Evolutionary conservation across 2,797 vertebrate species (phyloP), one percentile per base, ranked within the genome.

Genomic region (Sus cebifrons): DNA sequence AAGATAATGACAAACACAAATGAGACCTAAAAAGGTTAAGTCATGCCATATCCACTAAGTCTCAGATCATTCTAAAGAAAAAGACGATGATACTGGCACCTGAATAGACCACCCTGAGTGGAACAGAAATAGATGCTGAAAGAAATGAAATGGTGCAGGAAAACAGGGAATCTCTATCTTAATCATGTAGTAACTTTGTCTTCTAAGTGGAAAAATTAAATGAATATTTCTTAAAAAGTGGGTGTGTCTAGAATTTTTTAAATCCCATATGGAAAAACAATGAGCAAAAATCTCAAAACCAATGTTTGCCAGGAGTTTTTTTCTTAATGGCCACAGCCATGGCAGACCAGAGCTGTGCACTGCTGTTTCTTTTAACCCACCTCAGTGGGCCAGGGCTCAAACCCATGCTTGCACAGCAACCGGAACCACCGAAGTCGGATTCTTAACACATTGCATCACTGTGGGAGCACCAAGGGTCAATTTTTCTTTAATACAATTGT

Each of bases 141-240:
- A 73, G 20, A 82, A 44, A 78, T 27, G 36, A 82, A 32, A 78
- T 27, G 36, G 11, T 73, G 27, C 25, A 65, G 8, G 82, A 93
- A 84, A 83, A 40, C 25, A n/a, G 25, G 23, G 25, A 8, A 68
- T 27, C 82, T 82, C 60, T 62, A 73, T 29, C 5, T 73, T 67
- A 67, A 60, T 77, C 2, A 3, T 81, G 20, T 64, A 94, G 65
- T 71, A 15, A 27, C 20, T 70, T 74, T 71, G 67, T 58, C 49
- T 91, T 91, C 49, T 60, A 52, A 68, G 29, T 90, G 85, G 40
- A 86, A 82, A 82, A 81, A n/a, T 25, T 32, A 65, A 56, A 56
- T 16, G 36, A 70, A 20, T 88, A 54, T 6, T 54, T 73, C 21
- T 49, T 49, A 93, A 93, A 56, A 14, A 54, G 81, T 54, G 44